Evolutionary conservation across 2,888 invertebrate genomes (phyloP).

Genomic region (Anticlea derivata): DNA sequence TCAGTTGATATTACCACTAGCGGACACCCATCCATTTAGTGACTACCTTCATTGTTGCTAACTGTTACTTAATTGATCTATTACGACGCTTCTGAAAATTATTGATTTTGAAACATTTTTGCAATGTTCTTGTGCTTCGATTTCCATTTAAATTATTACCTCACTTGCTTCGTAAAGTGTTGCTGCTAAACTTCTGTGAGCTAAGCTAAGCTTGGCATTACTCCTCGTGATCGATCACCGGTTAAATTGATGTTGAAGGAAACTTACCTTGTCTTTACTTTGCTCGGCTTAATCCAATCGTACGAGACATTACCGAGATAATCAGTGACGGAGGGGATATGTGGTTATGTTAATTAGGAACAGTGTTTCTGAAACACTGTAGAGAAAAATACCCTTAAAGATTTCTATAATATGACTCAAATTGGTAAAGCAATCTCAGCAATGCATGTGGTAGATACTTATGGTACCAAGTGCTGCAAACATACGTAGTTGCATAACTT

Average conservation of each 20-base stretch:
- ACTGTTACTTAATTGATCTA: neutral
- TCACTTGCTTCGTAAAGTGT: neutral
- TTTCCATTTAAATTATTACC: neutral
- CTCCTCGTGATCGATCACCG: conserved; percentile 50
- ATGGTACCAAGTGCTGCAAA: too few relatives aligned
- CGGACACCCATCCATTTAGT: too few relatives aligned
- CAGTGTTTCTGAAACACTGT: neutral
- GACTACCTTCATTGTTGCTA: too few relatives aligned
- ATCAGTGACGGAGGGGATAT: conserved; percentile 35
- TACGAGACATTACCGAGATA: conserved; percentile 41
- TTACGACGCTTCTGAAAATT: too few relatives aligned
- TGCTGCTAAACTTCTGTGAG: conserved; percentile 35
- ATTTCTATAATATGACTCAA: too few relatives aligned
- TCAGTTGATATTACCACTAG: too few relatives aligned
- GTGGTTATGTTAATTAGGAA: conserved; percentile 12
- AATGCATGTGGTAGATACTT: too few relatives aligned
- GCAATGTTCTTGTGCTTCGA: neutral
- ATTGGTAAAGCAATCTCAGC: too few relatives aligned
- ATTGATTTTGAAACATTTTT: too few relatives aligned
- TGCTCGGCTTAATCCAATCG: conserved; percentile 40
- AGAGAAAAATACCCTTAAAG: too few relatives aligned
- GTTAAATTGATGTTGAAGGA: conserved; percentile 50
- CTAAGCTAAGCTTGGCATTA: conserved; percentile 45
- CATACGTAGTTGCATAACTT: too few relatives aligned
- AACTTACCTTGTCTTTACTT: conserved; percentile 53